These are phyloP conservation scores for Festucalex cinctus DNA, from an alignment of 2,113 vertebrate genomes.

Conservation along the genomic window DNA sequence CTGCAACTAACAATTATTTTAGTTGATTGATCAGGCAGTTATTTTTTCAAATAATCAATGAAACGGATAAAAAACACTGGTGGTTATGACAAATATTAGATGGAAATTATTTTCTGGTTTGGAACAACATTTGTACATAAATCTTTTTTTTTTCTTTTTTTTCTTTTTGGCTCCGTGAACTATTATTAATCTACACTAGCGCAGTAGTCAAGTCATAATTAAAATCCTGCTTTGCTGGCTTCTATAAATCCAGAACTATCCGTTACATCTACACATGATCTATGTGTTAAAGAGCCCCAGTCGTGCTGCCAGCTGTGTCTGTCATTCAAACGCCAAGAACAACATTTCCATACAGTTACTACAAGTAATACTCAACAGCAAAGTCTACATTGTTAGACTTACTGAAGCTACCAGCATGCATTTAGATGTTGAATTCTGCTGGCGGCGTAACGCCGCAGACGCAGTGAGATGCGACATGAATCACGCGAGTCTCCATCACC, in stretches of 20 bases:
- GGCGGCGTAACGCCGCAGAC: conserved; percentile 13
- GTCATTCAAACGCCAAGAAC: conserved; percentile 45
- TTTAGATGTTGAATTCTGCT: conserved; percentile 18
- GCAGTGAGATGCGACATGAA: conserved; percentile 25
- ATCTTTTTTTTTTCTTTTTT: not conserved
- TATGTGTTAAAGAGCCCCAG: not conserved
- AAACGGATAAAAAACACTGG: too few relatives aligned
- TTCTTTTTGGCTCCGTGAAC: too few relatives aligned
- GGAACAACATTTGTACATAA: not conserved
- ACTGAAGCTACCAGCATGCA: conserved; percentile 38
- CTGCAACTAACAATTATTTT: too few relatives aligned
- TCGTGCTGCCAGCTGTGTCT: conserved; percentile 48
- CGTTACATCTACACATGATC: not conserved
- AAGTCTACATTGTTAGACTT: conserved; percentile 44
- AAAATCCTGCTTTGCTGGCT: not conserved
- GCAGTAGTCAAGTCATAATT: too few relatives aligned
- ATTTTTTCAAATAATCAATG: too few relatives aligned
- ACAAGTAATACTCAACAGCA: conserved; percentile 61
- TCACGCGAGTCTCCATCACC: conserved; percentile 17
- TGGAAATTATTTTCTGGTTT: not conserved
- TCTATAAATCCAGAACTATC: not conserved
- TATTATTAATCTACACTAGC: too few relatives aligned
- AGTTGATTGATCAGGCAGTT: too few relatives aligned
- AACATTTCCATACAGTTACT: conserved; percentile 49
- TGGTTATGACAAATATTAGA: not conserved